These are phyloP conservation scores for Harmothoe impar DNA, from an alignment of 2,888 invertebrate genomes.

Conservation along the genomic window DNA sequence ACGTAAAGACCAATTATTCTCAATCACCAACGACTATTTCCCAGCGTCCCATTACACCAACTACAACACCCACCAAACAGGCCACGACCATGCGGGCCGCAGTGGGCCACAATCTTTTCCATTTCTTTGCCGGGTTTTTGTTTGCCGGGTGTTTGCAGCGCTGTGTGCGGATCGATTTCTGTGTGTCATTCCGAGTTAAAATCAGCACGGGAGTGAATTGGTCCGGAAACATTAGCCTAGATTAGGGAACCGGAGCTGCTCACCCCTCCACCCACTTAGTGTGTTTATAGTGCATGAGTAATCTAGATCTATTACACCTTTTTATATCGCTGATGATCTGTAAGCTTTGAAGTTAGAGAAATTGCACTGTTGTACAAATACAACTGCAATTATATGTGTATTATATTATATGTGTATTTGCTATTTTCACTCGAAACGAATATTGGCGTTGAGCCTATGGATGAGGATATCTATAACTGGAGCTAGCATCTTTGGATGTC, in stretches of 20 bases:
- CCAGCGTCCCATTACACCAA: background rate
- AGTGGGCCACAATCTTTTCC: background rate
- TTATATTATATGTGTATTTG: too few relatives aligned
- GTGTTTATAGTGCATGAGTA: too few relatives aligned
- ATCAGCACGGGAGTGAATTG: constrained; percentile 1
- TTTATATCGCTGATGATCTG: too few relatives aligned
- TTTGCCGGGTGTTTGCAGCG: background rate
- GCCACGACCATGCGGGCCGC: background rate
- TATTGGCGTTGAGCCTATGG: too few relatives aligned
- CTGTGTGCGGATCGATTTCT: background rate
- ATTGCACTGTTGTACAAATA: too few relatives aligned
- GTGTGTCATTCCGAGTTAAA: background rate
- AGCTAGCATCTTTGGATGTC: too few relatives aligned
- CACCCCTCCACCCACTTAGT: too few relatives aligned
- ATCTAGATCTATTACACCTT: too few relatives aligned
- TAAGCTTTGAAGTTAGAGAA: too few relatives aligned
- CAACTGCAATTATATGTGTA: too few relatives aligned
- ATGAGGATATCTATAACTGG: too few relatives aligned
- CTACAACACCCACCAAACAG: background rate
- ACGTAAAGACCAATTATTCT: constrained; percentile 18
- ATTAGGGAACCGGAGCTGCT: background rate
- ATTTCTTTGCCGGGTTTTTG: background rate
- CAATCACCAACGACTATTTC: constrained; percentile 8
- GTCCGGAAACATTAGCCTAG: constrained; percentile 17
- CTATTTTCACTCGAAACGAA: too few relatives aligned